Evolutionary conservation across 2,797 vertebrate species (phyloP).

Genomic region (Rousettus madagascariensis): DNA sequence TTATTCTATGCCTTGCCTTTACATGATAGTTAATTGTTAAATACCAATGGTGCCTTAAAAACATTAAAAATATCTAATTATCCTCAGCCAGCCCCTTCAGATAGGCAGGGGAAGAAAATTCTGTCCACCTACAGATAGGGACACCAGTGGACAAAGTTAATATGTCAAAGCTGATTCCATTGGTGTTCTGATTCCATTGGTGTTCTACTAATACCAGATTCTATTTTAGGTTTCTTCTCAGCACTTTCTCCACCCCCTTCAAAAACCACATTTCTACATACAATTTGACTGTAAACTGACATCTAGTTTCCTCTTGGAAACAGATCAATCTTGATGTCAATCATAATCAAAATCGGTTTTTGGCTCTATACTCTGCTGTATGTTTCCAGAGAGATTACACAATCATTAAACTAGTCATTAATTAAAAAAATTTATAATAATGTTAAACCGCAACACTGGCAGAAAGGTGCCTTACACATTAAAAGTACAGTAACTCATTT

Average conservation of each 20-base stretch:
- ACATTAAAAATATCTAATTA: background rate
- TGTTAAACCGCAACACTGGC: background rate
- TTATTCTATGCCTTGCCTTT: background rate
- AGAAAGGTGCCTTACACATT: background rate
- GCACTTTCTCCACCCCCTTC: background rate
- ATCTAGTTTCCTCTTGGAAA: background rate
- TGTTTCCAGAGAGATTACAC: constrained; percentile 3
- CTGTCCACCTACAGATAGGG: background rate
- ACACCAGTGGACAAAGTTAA: background rate
- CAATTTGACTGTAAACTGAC: background rate
- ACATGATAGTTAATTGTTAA: background rate
- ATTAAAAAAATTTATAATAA: constrained; percentile 31
- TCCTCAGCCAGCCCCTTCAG: background rate
- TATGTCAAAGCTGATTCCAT: background rate
- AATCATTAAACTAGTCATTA: background rate
- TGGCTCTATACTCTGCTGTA: background rate
- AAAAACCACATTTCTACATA: background rate
- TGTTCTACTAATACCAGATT: background rate
- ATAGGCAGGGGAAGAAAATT: background rate
- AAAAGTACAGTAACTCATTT: background rate
- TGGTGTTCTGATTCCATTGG: background rate
- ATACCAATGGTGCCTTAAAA: background rate
- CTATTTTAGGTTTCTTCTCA: background rate
- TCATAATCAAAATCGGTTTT: background rate
- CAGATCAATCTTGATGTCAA: background rate